Conservation (phyloP, 2,113 vertebrate species). For the Ctenomys sociabilis region DNA sequence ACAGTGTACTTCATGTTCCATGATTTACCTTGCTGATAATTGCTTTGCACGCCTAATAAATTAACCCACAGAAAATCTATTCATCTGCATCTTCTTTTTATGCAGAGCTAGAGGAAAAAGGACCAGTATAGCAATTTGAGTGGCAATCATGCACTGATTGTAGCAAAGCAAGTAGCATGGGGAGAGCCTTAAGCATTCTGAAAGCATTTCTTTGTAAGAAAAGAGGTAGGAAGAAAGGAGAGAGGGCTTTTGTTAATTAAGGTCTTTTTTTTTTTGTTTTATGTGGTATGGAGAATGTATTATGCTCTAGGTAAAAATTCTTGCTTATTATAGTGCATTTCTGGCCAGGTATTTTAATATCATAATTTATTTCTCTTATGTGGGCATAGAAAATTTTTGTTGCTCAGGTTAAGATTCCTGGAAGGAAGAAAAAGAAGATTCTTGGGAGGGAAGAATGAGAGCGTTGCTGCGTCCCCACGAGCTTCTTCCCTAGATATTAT, state of each 20-base stretch:
- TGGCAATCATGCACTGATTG: conserved; percentile 81
- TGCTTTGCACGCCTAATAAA: conserved; percentile 84
- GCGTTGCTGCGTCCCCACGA: not conserved
- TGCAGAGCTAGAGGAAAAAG: conserved; percentile 81
- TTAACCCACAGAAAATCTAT: conserved; percentile 83
- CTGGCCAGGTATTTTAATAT: conserved; percentile 51
- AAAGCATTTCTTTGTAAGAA: conserved; percentile 81
- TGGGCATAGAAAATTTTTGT: conserved; percentile 62
- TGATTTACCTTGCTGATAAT: conserved; percentile 88
- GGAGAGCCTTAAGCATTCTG: conserved; percentile 76
- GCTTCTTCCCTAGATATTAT: conserved; percentile 37
- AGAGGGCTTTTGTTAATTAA: conserved; percentile 72
- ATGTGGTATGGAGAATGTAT: conserved; percentile 61
- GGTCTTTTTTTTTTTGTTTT: conserved; percentile 63
- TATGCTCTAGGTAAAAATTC: conserved; percentile 64
- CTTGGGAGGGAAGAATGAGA: conserved; percentile 15
- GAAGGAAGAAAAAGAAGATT: not conserved
- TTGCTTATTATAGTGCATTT: conserved; percentile 24
- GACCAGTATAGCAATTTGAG: conserved; percentile 77
- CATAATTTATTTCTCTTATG: conserved; percentile 63
- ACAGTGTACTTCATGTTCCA: conserved; percentile 84
- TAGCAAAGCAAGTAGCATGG: conserved; percentile 75
- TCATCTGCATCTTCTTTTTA: conserved; percentile 82
- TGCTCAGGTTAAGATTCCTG: conserved; percentile 55
- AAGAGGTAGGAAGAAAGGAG: conserved; percentile 69